phyloP scores from a whole-genome alignment of 2,888 invertebrate genomes.

The Idaea aversata region DNA sequence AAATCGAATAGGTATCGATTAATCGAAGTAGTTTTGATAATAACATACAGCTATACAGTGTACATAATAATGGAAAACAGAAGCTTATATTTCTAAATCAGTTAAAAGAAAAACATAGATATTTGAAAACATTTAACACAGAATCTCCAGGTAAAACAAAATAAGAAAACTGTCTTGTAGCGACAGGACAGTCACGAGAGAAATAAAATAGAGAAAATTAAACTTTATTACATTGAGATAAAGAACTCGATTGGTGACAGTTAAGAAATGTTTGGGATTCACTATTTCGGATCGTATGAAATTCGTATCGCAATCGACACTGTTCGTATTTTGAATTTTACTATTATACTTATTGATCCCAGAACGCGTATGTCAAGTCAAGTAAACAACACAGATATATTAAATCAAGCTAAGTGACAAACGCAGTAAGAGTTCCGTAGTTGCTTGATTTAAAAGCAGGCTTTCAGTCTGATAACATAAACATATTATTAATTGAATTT shows the following conservation, averaged over 20 bases:
- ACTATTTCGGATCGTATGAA: background rate
- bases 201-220: slow-evolving; percentile 14
- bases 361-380: background rate
- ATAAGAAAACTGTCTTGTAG: slow-evolving; percentile 25
- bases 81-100: background rate
- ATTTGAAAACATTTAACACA: background rate
- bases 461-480: too few species aligned
- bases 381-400: too few species aligned
- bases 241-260: slow-evolving; percentile 1
- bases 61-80: background rate
- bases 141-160: background rate
- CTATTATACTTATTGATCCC: background rate
- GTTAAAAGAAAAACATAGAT: background rate
- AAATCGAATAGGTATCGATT: too few species aligned
- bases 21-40: too few species aligned
- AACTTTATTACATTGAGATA: background rate
- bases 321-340: background rate
- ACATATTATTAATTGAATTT: too few species aligned
- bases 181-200: slow-evolving; percentile 20
- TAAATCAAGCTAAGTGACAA: too few species aligned
- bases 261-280: background rate
- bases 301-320: background rate
- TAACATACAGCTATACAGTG: too few species aligned
- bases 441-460: too few species aligned
- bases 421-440: too few species aligned